These are phyloP conservation scores for Eolophus roseicapilla DNA, from an alignment of 2,113 vertebrate genomes.

Conservation along the genomic window DNA sequence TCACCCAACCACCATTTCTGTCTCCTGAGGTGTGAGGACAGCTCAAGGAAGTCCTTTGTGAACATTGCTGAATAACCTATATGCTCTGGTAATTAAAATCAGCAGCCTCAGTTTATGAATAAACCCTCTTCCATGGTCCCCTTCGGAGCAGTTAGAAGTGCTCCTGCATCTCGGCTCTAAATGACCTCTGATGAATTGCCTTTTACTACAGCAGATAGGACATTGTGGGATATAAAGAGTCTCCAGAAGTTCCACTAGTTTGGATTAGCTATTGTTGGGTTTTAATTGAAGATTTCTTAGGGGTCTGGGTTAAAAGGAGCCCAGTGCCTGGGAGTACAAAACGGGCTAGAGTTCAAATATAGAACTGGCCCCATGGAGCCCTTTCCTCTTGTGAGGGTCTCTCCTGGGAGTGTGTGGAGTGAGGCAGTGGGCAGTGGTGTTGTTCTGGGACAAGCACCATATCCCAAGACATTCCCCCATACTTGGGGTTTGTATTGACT, in stretches of 20 bases:
- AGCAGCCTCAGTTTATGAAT: conserved; percentile 40
- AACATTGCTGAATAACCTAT: conserved; percentile 41
- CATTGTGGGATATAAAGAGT: conserved; percentile 47
- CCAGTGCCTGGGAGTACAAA: neutral
- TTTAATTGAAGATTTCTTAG: neutral
- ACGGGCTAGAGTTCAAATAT: neutral
- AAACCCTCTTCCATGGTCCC: conserved; percentile 39
- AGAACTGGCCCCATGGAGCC: neutral
- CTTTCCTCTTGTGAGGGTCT: neutral
- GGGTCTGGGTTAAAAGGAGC: neutral
- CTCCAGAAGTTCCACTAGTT: neutral
- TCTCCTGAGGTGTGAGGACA: neutral
- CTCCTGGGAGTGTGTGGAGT: neutral
- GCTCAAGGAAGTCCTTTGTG: neutral
- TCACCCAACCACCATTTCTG: neutral
- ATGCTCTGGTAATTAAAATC: conserved; percentile 55
- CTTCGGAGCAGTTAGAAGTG: conserved; percentile 56
- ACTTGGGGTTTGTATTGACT: neutral
- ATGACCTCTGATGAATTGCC: conserved; percentile 48
- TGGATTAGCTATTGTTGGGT: neutral
- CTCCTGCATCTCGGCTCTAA: conserved; percentile 38
- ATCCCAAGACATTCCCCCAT: neutral
- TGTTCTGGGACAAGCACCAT: no score
- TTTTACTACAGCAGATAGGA: conserved; percentile 36
- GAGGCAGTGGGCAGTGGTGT: neutral